Evolutionary conservation across 2,113 vertebrate genomes (phyloP).

Genomic region (Chinchilla lanigera): DNA sequence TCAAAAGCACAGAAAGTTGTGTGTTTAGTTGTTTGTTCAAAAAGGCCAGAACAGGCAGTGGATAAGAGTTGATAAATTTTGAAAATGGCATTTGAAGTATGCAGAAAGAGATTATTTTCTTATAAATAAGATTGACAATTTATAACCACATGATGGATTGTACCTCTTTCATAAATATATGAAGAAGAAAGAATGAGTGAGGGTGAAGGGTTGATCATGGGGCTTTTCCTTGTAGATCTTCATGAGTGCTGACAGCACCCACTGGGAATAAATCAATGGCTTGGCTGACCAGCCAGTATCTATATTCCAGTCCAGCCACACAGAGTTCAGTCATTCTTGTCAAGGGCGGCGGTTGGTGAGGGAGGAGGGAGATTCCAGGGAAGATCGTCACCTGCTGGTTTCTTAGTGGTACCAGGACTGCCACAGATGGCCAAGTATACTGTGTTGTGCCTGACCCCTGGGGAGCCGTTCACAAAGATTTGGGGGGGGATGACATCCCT

Average conservation of each 20-base stretch:
- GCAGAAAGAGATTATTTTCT: slow-evolving; percentile 4
- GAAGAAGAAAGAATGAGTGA: background rate
- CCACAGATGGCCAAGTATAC: background rate
- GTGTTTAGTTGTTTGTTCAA: slow-evolving; percentile 18
- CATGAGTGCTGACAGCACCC: background rate
- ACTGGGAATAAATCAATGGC: background rate
- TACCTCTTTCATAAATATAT: background rate
- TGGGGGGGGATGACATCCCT: background rate
- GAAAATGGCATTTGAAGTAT: slow-evolving; percentile 33
- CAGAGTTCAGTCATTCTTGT: background rate
- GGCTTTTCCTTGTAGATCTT: background rate
- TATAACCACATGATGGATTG: background rate
- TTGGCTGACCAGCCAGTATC: background rate
- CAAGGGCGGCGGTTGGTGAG: background rate
- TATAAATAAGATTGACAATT: background rate
- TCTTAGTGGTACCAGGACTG: background rate
- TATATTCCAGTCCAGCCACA: background rate
- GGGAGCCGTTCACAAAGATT: background rate
- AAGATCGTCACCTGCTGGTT: background rate
- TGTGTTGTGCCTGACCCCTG: background rate
- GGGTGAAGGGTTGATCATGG: too few relatives aligned
- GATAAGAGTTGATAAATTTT: slow-evolving; percentile 16
- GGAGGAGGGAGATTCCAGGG: background rate
- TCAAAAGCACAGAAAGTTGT: slow-evolving; percentile 3
- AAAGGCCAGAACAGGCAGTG: background rate